These are phyloP conservation scores for Asbolus verrucosus DNA, from an alignment of 1,140 invertebrate genomes.

Conservation along the genomic window DNA sequence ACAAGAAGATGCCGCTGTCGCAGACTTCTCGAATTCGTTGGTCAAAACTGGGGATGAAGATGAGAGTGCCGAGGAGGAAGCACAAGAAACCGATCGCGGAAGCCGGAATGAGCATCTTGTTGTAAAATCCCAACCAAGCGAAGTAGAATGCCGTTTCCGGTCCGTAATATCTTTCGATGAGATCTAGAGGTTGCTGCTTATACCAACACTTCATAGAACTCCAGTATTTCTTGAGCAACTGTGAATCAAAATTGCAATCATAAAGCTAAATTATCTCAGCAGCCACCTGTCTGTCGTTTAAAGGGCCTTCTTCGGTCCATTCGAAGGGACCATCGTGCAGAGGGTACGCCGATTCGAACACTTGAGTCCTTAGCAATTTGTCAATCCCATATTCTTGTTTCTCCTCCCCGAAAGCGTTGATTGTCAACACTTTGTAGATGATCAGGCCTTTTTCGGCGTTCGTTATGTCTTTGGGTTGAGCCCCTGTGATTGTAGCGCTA, in stretches of 20 bases:
- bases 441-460: slow-evolving; percentile 52
- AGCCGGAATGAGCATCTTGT: slow-evolving; percentile 1
- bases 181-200: slow-evolving; percentile 56
- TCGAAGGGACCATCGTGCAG: slow-evolving; percentile 69
- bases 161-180: slow-evolving; percentile 61
- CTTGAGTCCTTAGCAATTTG: slow-evolving; percentile 68
- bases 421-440: slow-evolving; percentile 49
- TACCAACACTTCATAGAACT: slow-evolving; percentile 68
- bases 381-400: slow-evolving; percentile 67
- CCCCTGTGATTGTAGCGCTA: slow-evolving; percentile 46
- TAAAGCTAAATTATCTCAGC: not conserved
- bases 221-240: slow-evolving; percentile 54
- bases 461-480: slow-evolving; percentile 42
- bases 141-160: slow-evolving; percentile 62
- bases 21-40: slow-evolving; percentile 47
- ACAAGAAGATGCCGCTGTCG: slow-evolving; percentile 33
- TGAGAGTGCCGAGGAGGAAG: slow-evolving; percentile 5
- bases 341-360: slow-evolving; percentile 72
- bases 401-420: slow-evolving; percentile 40
- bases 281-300: slow-evolving; percentile 55
- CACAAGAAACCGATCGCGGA: not conserved
- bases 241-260: not conserved
- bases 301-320: slow-evolving; percentile 62
- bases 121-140: slow-evolving; percentile 68
- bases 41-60: not conserved